A percentile compares a stretch with the other conserved stretches of the same genome.
Evolutionary conservation across 2,888 invertebrate species (phyloP).

Genomic region (Spatulosminthurus flaviceps): DNA sequence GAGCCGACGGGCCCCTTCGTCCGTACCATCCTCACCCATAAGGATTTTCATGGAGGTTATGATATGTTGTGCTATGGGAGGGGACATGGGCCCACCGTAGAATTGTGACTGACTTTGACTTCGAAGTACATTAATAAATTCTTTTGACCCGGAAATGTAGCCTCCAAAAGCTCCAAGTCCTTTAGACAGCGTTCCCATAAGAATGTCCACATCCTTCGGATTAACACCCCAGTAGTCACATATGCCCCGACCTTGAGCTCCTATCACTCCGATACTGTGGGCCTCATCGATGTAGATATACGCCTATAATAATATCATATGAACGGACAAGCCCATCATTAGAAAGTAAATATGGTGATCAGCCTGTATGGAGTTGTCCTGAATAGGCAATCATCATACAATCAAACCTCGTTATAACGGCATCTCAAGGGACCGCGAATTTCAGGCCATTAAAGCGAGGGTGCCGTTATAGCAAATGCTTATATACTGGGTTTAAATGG

Average conservation of each 20-base stretch:
- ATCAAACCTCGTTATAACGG: no score
- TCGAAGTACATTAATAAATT: slow-evolving; percentile 81
- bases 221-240: slow-evolving; percentile 85
- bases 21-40: slow-evolving; percentile 82
- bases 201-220: slow-evolving; percentile 86
- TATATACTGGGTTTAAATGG: no score
- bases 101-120: slow-evolving; percentile 82
- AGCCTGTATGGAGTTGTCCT: no score
- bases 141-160: slow-evolving; percentile 91
- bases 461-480: no score
- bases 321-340: no score
- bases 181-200: slow-evolving; percentile 99
- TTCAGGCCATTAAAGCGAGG: no score
- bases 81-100: slow-evolving; percentile 89
- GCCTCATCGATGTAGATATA: slow-evolving; percentile 98
- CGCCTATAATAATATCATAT: slow-evolving; percentile 72
- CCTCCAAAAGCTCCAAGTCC: slow-evolving; percentile 98
- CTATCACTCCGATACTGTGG: slow-evolving; percentile 95
- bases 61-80: slow-evolving; percentile 90
- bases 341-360: no score
- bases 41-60: slow-evolving; percentile 83
- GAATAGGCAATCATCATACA: no score
- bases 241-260: slow-evolving; percentile 85
- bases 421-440: no score
- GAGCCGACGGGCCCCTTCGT: slow-evolving; percentile 75